Base-by-base conservation (phyloP, 2,113 vertebrate species). In the Pitta sordida region DNA sequence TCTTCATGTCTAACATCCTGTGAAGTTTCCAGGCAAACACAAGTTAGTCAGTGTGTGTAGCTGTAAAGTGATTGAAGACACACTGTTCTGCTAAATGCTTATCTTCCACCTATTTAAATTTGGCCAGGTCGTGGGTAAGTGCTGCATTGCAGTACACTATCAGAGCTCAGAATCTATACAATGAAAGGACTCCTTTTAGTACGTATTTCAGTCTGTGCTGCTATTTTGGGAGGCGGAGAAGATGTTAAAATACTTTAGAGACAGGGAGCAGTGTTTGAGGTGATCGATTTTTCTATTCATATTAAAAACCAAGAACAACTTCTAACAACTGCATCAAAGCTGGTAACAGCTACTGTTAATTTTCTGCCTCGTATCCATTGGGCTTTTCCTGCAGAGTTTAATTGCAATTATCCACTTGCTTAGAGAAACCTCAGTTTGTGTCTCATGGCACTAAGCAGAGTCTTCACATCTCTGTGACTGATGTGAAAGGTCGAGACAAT, bases 131-230 rank as follows among this genome's bases (percentile, higher is more conserved):
- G 41, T 83, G 52, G 26, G 17, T 91, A 81, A 88, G 44, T 83
- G 36, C 80, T 93, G 75, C 79, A 91, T 74, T 96, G 88, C 93
- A 94, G 91, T 51, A 71, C 12, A 23, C 7, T 84, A 52, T 17
- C 7, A 55, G 9, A 19, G 8, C 39, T 88, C 48, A 32, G 70
- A 85, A 51, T 63, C 48, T 67, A 55, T 34, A 73, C 37, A 85
- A 65, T 49, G 29, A 90, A 58, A 49, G 10, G 21, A 69, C 7
- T 88, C 24, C 7, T 56, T 88, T 65, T 39, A 60, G 18, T 60
- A n/a, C n/a, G n/a, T n/a, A 63, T 76, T 94, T 94, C 48, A 78
- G 21, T 30, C n/a, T 68, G 32, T 69, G 21, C 12, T 63, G 19
- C 36, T 90, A 24, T 90, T 80, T 85, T 48, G 3, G 20, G 8